A percentile compares a stretch with the other conserved stretches of the same genome.
Conservation (phyloP, 2,113 vertebrate genomes). For the Ageneiosus marmoratus region DNA sequence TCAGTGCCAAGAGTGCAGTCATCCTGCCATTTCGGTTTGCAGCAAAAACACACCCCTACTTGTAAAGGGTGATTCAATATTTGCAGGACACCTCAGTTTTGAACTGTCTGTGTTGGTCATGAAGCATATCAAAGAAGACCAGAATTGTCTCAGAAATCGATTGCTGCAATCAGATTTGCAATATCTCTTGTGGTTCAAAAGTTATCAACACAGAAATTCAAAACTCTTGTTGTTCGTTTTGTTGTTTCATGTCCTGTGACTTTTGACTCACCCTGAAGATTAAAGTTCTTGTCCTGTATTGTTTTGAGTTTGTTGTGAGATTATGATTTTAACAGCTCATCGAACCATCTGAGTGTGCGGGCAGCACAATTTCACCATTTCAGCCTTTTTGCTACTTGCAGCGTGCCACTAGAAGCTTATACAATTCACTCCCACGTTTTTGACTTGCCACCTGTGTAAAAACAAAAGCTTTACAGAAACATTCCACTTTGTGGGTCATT, state of each 20-base stretch:
- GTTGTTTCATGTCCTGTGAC: no score
- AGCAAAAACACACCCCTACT: background rate
- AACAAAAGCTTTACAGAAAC: slow-evolving; percentile 10
- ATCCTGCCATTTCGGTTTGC: background rate
- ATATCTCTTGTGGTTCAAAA: no score
- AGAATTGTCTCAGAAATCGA: no score
- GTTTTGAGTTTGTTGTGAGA: background rate
- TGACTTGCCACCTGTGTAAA: slow-evolving; percentile 13
- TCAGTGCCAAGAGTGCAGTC: background rate
- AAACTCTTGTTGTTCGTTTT: no score
- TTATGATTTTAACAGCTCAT: slow-evolving; percentile 13
- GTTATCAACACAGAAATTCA: no score
- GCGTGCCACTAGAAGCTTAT: background rate
- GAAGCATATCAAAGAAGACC: no score
- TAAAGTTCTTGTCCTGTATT: background rate
- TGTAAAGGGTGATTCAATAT: no score
- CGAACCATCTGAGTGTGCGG: background rate
- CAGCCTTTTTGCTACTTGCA: background rate
- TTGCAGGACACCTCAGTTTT: no score
- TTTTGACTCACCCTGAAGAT: no score
- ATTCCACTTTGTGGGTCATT: background rate
- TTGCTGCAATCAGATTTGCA: no score
- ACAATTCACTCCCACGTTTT: background rate
- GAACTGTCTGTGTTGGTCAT: no score
- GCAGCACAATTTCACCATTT: background rate